These are phyloP conservation scores for Netelia inedita DNA, from an alignment of 2,888 invertebrate genomes.

Conservation along the genomic window DNA sequence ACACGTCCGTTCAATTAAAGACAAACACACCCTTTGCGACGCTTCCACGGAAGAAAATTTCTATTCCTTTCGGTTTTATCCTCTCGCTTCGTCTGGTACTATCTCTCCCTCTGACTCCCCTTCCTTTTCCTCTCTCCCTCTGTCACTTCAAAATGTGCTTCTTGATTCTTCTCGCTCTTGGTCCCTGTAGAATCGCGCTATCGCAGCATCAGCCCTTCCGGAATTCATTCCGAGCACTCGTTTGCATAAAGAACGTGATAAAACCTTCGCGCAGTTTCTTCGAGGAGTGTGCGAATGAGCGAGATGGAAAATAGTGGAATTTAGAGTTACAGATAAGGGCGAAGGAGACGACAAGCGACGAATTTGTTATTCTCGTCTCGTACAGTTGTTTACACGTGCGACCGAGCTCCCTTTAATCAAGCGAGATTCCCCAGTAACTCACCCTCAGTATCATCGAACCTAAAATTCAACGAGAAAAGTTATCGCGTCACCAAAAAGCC, in stretches of 20 bases:
- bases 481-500: constrained; percentile 26
- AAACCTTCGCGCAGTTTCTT: constrained; percentile 51
- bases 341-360: constrained; percentile 19
- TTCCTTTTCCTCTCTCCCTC: background rate
- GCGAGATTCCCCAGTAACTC: constrained; percentile 40
- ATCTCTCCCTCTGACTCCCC: background rate
- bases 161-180: constrained; percentile 36
- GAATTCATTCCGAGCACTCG: constrained; percentile 51
- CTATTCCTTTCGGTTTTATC: constrained; percentile 7
- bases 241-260: constrained; percentile 66
- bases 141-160: constrained; percentile 29
- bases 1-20: constrained; percentile 28
- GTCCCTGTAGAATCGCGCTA: constrained; percentile 9
- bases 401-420: constrained; percentile 65
- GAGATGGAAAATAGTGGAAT: constrained; percentile 43
- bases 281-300: constrained; percentile 18
- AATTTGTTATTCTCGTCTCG: constrained; percentile 63
- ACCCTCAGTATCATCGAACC: background rate
- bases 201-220: constrained; percentile 50
- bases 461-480: constrained; percentile 54
- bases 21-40: constrained; percentile 36
- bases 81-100: constrained; percentile 6
- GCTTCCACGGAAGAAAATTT: constrained; percentile 27
- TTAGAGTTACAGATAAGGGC: constrained; percentile 23
- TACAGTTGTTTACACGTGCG: constrained; percentile 65